Evolutionary conservation across 2,797 vertebrate genomes (phyloP).

Genomic region (Chanos chanos): DNA sequence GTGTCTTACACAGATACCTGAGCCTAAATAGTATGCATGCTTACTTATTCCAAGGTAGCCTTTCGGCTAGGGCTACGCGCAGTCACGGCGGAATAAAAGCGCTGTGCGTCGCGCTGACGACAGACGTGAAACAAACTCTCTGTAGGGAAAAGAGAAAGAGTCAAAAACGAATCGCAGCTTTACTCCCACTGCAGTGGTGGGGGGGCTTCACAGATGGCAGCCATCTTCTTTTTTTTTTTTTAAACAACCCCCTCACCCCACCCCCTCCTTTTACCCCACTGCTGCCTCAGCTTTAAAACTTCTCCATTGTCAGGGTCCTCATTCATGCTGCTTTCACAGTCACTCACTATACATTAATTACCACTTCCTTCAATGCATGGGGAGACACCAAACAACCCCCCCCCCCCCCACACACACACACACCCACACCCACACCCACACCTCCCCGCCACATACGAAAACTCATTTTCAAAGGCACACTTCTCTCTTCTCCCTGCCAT

Average conservation of each 20-base stretch:
- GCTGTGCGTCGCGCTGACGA: conserved; percentile 68
- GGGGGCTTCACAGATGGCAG: conserved; percentile 66
- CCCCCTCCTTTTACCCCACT: conserved; percentile 41
- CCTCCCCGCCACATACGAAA: conserved; percentile 65
- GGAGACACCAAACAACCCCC: too few species aligned
- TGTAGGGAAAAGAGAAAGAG: conserved; percentile 60
- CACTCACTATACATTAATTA: conserved; percentile 82
- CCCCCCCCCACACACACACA: too few species aligned
- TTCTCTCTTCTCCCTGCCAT: conserved; percentile 71
- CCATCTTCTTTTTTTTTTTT: conserved; percentile 75
- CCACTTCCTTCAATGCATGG: conserved; percentile 68
- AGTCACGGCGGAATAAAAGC: conserved; percentile 71
- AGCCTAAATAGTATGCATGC: conserved; percentile 11
- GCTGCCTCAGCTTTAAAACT: conserved; percentile 68
- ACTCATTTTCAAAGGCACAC: conserved; percentile 76
- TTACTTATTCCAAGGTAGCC: not conserved
- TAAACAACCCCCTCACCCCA: conserved; percentile 10
- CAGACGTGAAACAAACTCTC: conserved; percentile 70
- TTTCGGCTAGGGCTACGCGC: conserved; percentile 25
- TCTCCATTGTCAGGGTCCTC: conserved; percentile 70
- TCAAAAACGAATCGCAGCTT: conserved; percentile 65
- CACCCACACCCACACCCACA: too few species aligned
- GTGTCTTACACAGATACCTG: conserved; percentile 34
- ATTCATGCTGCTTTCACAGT: conserved; percentile 78
- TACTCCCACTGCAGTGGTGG: conserved; percentile 41